Percentiles rank a stretch among this genome's conserved stretches.
These are phyloP conservation scores for Decapterus maruadsi DNA, from an alignment of 2,797 vertebrate species.

Conservation along the genomic window DNA sequence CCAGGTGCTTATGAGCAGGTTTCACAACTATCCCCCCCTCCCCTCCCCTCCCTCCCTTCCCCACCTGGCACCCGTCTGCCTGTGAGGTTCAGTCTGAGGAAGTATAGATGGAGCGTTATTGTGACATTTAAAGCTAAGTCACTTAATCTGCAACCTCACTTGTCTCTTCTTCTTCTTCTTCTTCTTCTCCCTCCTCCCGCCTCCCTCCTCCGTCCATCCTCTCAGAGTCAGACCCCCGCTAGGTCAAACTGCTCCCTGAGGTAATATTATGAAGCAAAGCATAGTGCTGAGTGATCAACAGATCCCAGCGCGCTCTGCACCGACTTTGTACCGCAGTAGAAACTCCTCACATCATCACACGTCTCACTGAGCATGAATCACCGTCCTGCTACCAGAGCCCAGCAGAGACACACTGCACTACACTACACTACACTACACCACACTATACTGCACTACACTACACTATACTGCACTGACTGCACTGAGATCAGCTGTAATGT, in stretches of 20 bases:
- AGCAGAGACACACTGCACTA: conserved; percentile 2
- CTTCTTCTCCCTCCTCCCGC: conserved; percentile 14
- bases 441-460: conserved; percentile 13
- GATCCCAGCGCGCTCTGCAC: conserved; percentile 64
- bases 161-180: conserved; percentile 35
- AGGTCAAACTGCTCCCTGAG: conserved; percentile 76
- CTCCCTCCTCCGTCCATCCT: conserved; percentile 26
- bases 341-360: conserved; percentile 78
- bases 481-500: no score
- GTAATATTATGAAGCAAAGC: conserved; percentile 71
- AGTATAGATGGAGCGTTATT: conserved; percentile 55
- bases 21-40: conserved; percentile 1
- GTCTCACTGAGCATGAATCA: conserved; percentile 79
- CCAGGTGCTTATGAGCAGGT: conserved; percentile 3
- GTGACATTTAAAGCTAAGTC: conserved; percentile 74
- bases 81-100: conserved; percentile 54
- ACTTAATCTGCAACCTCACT: conserved; percentile 72
- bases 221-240: conserved; percentile 46
- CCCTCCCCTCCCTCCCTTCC: conserved; percentile 19
- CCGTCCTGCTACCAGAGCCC: conserved; percentile 57
- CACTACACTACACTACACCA: no score
- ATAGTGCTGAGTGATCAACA: conserved; percentile 76
- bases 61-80: conserved; percentile 53
- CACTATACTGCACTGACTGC: conserved; percentile 71
- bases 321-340: conserved; percentile 73